A percentile compares a stretch with the other conserved stretches of the same genome.
Conservation (phyloP, 2,888 invertebrate genomes). For the Plebejus anna region DNA sequence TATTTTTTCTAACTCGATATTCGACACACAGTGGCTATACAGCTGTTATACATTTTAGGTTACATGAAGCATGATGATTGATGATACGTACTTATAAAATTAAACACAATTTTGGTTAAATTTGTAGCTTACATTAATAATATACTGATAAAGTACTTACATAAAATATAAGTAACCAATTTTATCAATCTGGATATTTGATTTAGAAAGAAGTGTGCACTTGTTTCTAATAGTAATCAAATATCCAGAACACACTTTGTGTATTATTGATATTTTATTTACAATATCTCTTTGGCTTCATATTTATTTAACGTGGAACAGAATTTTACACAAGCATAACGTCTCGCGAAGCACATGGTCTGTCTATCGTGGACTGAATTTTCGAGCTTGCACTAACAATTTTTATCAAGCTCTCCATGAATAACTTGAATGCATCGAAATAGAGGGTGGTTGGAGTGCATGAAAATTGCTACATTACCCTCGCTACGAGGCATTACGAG, state of each 20-base stretch:
- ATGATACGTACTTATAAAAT: background rate
- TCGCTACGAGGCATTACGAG: conserved; percentile 19
- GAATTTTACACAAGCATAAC: conserved; percentile 3
- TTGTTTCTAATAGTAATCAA: background rate
- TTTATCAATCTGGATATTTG: no score
- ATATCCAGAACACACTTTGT: background rate
- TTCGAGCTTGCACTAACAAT: conserved; percentile 5
- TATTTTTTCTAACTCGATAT: background rate
- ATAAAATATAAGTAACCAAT: no score
- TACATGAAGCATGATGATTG: background rate
- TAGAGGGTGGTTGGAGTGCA: conserved; percentile 17
- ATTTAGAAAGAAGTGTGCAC: background rate
- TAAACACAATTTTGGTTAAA: background rate
- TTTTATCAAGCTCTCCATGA: conserved; percentile 17
- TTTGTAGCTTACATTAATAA: no score
- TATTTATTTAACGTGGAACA: background rate
- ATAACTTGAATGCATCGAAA: conserved; percentile 22
- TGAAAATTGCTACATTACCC: conserved; percentile 18
- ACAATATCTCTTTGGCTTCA: background rate
- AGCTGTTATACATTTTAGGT: background rate
- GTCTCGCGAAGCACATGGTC: conserved; percentile 1
- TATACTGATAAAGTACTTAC: no score
- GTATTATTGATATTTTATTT: background rate
- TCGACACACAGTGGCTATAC: background rate
- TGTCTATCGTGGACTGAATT: conserved; percentile 1